Evolutionary conservation across 2,888 invertebrate genomes (phyloP), one percentile per base, ranked within the genome.

Genomic region (Nipponacmea schrenckii): DNA sequence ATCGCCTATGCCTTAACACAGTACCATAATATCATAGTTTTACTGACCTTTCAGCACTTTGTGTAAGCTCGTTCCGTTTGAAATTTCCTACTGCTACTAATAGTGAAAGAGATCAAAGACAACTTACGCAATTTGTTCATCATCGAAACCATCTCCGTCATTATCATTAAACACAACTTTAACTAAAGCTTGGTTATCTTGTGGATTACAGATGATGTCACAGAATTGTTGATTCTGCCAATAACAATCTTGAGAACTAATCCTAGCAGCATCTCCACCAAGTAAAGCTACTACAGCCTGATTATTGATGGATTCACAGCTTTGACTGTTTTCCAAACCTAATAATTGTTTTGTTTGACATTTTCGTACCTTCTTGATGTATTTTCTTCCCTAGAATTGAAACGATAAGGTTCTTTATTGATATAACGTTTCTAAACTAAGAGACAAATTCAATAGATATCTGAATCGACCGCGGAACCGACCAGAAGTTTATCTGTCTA

Each of bases 111-210:
- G n/a, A 0, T 24, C 0, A 56, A 56, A 56, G 14, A 24, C 24
- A 24, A 56, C 56, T 56, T 56, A 56, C 56, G 56, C 24, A 56
- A 56, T 56, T 10, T 56, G 56, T 24, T 56, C 24, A 56, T 56
- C 56, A 17, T 56, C 24, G 24, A 56, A 56, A 24, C 56, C 56
- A 39, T 39, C 39, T 12, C 56, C 56, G 14, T 56, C 56, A 24
- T 24, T 14, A 56, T 56, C 56, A 2, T 24, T 24, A 15, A 56
- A 56, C 12, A 56, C 56, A 12, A 24, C 24, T 24, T 56, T 10
- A 12, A 56, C 24, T 24, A 56, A 56, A 20, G 56, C 56, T 20
- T 10, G 20, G 14, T 56, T 56, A 24, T 56, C 56, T 24, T 14
- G 20, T 20, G 56, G 20, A 24, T 56, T 56, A 56, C 56, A 20